phyloP scores from a whole-genome alignment of 2,113 vertebrate species.

The Lichenostomus cassidix region DNA sequence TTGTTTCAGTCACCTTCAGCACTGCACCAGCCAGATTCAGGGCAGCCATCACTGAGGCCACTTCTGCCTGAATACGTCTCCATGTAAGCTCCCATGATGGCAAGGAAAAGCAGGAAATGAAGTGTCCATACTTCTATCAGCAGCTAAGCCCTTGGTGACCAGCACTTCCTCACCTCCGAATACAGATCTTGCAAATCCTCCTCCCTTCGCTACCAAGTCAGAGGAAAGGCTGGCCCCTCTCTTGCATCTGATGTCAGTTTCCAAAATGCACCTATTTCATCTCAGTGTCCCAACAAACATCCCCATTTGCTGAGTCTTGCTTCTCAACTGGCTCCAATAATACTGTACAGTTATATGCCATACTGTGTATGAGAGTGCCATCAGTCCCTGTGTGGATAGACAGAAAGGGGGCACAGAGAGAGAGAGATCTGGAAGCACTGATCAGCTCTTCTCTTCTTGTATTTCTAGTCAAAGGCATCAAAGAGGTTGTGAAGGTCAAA shows the following conservation, averaged over 20 bases:
- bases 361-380: not conserved
- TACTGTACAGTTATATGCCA: fast-evolving
- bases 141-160: not conserved
- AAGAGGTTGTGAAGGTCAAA: not conserved
- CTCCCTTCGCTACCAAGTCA: not conserved
- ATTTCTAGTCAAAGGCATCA: not conserved
- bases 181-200: not conserved
- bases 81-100: fast-evolving
- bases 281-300: not conserved
- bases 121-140: not conserved
- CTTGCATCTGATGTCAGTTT: not conserved
- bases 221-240: not conserved
- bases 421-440: not conserved
- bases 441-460: fast-evolving
- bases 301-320: not conserved
- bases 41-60: not conserved
- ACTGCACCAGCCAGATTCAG: not conserved
- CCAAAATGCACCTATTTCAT: not conserved
- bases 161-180: not conserved
- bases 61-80: not conserved
- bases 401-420: not conserved
- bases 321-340: not conserved
- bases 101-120: not conserved
- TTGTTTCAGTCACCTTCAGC: not conserved
- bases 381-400: not conserved